phyloP scores from a whole-genome alignment of 92 coral and sea anemone genomes.

The Parazoanthus swiftii region DNA sequence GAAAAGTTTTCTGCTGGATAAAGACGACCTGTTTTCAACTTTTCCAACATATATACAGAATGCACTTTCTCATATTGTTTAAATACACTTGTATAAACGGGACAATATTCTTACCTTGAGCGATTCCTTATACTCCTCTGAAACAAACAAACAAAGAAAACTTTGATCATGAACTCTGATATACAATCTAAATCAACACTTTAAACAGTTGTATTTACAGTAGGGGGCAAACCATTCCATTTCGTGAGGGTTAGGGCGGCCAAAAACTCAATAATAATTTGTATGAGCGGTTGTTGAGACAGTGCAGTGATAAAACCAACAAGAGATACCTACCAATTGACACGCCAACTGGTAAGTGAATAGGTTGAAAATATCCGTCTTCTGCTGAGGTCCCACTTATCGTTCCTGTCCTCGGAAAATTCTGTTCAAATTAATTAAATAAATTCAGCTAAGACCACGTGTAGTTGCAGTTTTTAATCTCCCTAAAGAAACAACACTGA shows the following conservation, averaged over 20 bases:
- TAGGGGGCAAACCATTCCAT: neutral
- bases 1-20: neutral
- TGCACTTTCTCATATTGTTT: neutral
- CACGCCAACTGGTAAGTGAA: neutral
- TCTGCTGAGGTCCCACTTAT: neutral
- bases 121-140: slow-evolving; percentile 7
- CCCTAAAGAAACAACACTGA: neutral
- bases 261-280: too few species aligned
- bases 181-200: too few species aligned
- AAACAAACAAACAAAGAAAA: neutral
- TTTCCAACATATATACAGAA: too few species aligned
- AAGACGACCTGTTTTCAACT: neutral
- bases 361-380: neutral
- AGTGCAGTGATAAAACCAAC: neutral
- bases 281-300: neutral
- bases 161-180: neutral
- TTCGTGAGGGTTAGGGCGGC: neutral
- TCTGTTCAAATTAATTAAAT: neutral
- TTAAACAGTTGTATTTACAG: too few species aligned
- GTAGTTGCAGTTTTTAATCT: too few species aligned
- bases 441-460: neutral
- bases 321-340: neutral
- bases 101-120: neutral
- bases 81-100: neutral
- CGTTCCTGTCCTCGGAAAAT: neutral